A percentile compares a stretch with the other conserved stretches of the same genome.
Evolutionary conservation across 2,888 invertebrate genomes (phyloP).

Genomic region (Dysmachus trigonus): DNA sequence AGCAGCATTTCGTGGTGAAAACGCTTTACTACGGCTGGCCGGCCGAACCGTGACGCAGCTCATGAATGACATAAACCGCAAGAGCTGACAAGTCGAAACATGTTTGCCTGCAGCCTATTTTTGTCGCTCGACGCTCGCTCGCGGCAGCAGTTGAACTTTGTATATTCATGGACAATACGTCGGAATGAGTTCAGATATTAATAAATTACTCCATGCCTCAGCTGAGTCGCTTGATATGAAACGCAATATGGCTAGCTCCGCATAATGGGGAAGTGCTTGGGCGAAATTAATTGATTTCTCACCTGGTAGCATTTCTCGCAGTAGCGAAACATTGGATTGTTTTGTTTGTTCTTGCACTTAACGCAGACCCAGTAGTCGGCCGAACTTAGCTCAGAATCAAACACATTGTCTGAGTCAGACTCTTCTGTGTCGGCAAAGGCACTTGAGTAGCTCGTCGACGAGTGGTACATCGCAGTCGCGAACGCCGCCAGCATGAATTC

Average conservation of each 20-base stretch:
- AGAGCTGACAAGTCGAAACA: constrained; percentile 48
- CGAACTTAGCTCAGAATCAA: constrained; percentile 67
- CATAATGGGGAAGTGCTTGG: neutral
- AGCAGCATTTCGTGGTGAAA: neutral
- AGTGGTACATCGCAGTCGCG: constrained; percentile 43
- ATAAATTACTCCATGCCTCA: constrained; percentile 1
- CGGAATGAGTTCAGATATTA: constrained; percentile 24
- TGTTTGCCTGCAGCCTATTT: constrained; percentile 47
- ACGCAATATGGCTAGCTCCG: constrained; percentile 4
- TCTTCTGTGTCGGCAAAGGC: constrained; percentile 55
- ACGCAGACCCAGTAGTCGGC: constrained; percentile 74
- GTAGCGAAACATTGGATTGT: constrained; percentile 73
- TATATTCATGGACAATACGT: constrained; percentile 26
- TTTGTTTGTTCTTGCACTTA: constrained; percentile 70
- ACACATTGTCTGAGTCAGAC: constrained; percentile 53
- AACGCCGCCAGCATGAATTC: constrained; percentile 52
- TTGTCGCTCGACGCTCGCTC: constrained; percentile 20
- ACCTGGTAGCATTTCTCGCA: constrained; percentile 79
- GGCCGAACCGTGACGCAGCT: constrained; percentile 8
- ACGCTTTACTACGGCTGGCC: constrained; percentile 1
- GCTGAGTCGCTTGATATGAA: neutral
- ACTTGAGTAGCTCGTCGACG: constrained; percentile 49
- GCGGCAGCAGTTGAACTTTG: constrained; percentile 33
- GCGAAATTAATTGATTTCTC: constrained; percentile 15
- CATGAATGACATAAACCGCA: constrained; percentile 38